phyloP scores from a whole-genome alignment of 2,888 invertebrate genomes.

The Nemurella pictetii region DNA sequence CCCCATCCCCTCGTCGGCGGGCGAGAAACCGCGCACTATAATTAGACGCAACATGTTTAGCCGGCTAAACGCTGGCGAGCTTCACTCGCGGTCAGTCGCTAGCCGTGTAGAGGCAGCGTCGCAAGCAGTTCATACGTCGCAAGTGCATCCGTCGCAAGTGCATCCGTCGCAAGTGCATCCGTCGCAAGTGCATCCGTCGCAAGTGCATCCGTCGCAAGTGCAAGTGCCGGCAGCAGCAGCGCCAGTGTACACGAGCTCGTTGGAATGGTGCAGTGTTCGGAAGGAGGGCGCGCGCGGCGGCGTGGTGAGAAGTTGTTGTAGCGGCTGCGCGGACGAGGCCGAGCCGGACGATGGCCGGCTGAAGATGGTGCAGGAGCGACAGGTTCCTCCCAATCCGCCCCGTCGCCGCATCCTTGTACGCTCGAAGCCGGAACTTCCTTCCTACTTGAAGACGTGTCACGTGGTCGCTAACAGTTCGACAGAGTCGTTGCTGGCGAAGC shows the following conservation, averaged over 20 bases:
- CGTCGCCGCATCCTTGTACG: slow-evolving; percentile 52
- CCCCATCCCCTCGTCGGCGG: slow-evolving; percentile 35
- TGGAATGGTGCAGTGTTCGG: slow-evolving; percentile 37
- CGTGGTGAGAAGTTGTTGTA: slow-evolving; percentile 54
- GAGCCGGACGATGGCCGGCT: slow-evolving; percentile 58
- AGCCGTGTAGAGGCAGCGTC: background rate
- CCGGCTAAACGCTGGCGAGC: slow-evolving; percentile 39
- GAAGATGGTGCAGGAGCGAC: slow-evolving; percentile 43
- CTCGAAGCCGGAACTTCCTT: slow-evolving; percentile 47
- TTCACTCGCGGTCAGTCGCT: slow-evolving; percentile 16
- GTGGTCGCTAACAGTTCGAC: slow-evolving; percentile 27
- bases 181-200: slow-evolving; percentile 29
- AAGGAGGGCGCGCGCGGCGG: slow-evolving; percentile 54
- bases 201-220: slow-evolving; percentile 41
- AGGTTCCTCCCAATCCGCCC: slow-evolving; percentile 53
- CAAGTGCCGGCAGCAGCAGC: no score
- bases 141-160: slow-evolving; percentile 34
- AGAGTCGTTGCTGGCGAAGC: slow-evolving; percentile 41
- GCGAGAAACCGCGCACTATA: slow-evolving; percentile 41
- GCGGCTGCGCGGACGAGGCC: slow-evolving; percentile 47
- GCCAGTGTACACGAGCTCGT: slow-evolving; percentile 44
- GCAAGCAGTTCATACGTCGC: slow-evolving; percentile 31
- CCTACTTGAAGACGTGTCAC: slow-evolving; percentile 40
- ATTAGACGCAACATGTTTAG: slow-evolving; percentile 45
- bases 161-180: slow-evolving; percentile 34